These are phyloP conservation scores for Pristionchus mayeri DNA, from an alignment of 2,888 invertebrate species.

Conservation along the genomic window DNA sequence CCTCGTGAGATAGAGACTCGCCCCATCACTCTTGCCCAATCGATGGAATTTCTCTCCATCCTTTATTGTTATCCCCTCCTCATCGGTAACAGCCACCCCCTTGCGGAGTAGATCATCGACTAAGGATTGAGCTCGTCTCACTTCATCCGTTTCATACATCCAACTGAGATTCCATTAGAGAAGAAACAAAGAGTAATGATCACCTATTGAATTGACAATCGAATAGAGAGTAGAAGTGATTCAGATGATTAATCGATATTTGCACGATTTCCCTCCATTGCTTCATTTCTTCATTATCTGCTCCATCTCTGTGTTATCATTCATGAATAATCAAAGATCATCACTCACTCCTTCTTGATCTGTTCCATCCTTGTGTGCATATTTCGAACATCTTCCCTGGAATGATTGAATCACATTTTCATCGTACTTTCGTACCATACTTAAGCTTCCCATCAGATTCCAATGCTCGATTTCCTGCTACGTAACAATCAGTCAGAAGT, in stretches of 20 bases:
- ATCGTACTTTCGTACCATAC: background rate
- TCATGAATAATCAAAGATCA: background rate
- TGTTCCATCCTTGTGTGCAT: slow-evolving; percentile 66
- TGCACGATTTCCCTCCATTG: slow-evolving; percentile 65
- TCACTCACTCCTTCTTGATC: slow-evolving; percentile 51
- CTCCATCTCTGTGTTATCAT: background rate
- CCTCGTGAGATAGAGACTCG: slow-evolving; percentile 72
- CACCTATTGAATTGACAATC: slow-evolving; percentile 66
- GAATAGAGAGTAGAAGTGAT: slow-evolving; percentile 66
- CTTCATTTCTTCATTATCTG: slow-evolving; percentile 54
- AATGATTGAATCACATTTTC: background rate
- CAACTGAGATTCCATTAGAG: slow-evolving; percentile 53
- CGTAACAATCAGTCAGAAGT: slow-evolving; percentile 68
- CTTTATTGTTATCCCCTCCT: background rate
- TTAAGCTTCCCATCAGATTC: slow-evolving; percentile 63
- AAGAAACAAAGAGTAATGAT: background rate
- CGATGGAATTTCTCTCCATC: background rate
- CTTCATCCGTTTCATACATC: slow-evolving; percentile 67
- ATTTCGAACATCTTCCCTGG: slow-evolving; percentile 53
- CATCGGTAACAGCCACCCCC: background rate
- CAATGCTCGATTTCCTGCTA: slow-evolving; percentile 64
- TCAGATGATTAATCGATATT: slow-evolving; percentile 63
- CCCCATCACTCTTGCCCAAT: slow-evolving; percentile 58
- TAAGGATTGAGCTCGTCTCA: slow-evolving; percentile 59
- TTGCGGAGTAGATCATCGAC: slow-evolving; percentile 59